Base-by-base conservation (phyloP, 1,140 invertebrate genomes). In the Drosophila leontia region DNA sequence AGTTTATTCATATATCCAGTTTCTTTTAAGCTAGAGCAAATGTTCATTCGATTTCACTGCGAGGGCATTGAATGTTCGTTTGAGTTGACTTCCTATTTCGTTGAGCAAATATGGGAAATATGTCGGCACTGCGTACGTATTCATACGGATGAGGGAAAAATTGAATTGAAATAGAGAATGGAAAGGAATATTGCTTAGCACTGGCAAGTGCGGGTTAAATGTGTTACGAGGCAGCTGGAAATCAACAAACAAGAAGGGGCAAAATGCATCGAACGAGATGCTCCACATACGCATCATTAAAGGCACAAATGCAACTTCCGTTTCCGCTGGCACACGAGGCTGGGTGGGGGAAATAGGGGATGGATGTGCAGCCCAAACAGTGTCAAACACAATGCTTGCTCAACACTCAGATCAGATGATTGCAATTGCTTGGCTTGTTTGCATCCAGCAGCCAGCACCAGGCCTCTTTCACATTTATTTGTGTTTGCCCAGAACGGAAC, bases 331-430 rank as follows among this genome's bases (percentile, higher is more conserved):
- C 80, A 64, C 64, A 67, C 53, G 56, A 13, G 42, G 42, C 3
- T 15, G 12, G 32, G 37, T 3, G 11, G 23, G 17, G 7, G 6
- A 12, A 9, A 63, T 58, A 17, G 9, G 12, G 35, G 15, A 44
- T 8, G 19, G 47, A 13, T 60, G 60, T 65, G 68, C 64, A 62
- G 70, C 53, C 53, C 44, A 55, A 50, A 69, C 37, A 71, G 70
- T 90, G 84, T 90, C 84, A 88, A 84, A 58, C 85, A 88, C 80
- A 88, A 88, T 90, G 81, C 84, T 88, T 90, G 85, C 84, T 84
- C 76, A 88, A 90, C 84, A 88, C 84, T 88, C 82, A 76, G 69
- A 55, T 79, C 69, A 68, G 80, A 72, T 88, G 84, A 88, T 88
- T 88, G 84, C 84, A 88, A 88, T 88, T 88, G 84, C 84, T 90